These are phyloP conservation scores for Istiophorus platypterus DNA, from an alignment of 2,113 vertebrate species.

Conservation along the genomic window DNA sequence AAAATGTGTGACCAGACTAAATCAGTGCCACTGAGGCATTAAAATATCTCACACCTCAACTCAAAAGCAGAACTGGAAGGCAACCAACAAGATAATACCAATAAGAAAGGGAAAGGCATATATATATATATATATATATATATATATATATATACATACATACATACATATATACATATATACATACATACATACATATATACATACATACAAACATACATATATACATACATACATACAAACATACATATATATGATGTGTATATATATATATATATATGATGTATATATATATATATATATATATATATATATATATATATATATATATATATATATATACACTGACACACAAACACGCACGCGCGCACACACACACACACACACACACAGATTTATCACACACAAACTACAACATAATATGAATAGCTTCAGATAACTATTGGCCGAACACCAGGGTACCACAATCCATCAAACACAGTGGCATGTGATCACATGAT, in stretches of 20 bases:
- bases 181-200: slow-evolving; percentile 26
- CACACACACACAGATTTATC: slow-evolving; percentile 23
- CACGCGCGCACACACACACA: slow-evolving; percentile 5
- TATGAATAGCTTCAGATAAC: slow-evolving; percentile 37
- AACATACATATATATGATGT: too few relatives aligned
- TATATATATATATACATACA: not conserved
- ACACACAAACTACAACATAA: slow-evolving; percentile 49
- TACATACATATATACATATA: slow-evolving; percentile 6
- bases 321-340: slow-evolving; percentile 10
- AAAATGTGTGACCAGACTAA: slow-evolving; percentile 44
- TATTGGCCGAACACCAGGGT: slow-evolving; percentile 35
- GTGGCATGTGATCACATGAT: slow-evolving; percentile 56
- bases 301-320: not conserved
- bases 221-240: not conserved
- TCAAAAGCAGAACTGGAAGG: slow-evolving; percentile 40
- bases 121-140: slow-evolving; percentile 15
- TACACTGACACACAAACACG: not conserved
- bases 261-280: slow-evolving; percentile 1
- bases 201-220: slow-evolving; percentile 34
- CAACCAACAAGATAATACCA: slow-evolving; percentile 14
- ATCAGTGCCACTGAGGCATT: slow-evolving; percentile 47
- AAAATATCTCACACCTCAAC: slow-evolving; percentile 42
- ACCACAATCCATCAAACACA: slow-evolving; percentile 61
- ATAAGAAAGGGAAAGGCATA: not conserved
- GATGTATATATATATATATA: slow-evolving; percentile 15